Evolutionary conservation across 2,113 vertebrate species (phyloP).

Genomic region (Microtus ochrogaster): DNA sequence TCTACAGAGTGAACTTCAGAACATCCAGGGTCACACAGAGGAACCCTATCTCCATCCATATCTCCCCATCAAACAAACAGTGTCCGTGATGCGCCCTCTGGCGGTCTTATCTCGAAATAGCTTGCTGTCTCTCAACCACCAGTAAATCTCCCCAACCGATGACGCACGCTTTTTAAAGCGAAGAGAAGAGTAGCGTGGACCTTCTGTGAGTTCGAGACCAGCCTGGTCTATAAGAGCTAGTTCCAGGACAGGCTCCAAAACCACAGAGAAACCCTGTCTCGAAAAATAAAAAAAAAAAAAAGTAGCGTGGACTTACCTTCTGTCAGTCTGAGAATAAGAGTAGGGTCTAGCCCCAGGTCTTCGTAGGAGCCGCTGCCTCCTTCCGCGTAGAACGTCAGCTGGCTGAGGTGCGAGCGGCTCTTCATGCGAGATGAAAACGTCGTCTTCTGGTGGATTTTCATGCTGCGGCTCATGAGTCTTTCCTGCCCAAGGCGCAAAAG

Average conservation of each 20-base stretch:
- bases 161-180: not conserved
- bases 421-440: conserved; percentile 75
- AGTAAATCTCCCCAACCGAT: not conserved
- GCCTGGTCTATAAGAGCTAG: too few species aligned
- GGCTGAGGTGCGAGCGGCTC: conserved; percentile 70
- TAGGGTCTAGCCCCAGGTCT: conserved; percentile 61
- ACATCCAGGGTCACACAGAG: not conserved
- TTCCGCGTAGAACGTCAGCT: not conserved
- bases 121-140: not conserved
- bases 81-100: too few species aligned
- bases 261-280: too few species aligned
- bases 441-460: conserved; percentile 72
- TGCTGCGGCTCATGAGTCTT: conserved; percentile 51
- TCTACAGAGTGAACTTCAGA: not conserved
- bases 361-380: not conserved
- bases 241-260: too few species aligned
- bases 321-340: conserved; percentile 67
- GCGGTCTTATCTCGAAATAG: not conserved
- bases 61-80: not conserved
- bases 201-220: too few species aligned
- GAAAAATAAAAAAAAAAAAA: too few species aligned
- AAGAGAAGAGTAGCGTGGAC: too few species aligned
- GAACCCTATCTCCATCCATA: not conserved
- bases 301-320: conserved; percentile 62
- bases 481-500: conserved; percentile 51